Conservation (phyloP, 2,888 invertebrate species). For the Andrena marginata region DNA sequence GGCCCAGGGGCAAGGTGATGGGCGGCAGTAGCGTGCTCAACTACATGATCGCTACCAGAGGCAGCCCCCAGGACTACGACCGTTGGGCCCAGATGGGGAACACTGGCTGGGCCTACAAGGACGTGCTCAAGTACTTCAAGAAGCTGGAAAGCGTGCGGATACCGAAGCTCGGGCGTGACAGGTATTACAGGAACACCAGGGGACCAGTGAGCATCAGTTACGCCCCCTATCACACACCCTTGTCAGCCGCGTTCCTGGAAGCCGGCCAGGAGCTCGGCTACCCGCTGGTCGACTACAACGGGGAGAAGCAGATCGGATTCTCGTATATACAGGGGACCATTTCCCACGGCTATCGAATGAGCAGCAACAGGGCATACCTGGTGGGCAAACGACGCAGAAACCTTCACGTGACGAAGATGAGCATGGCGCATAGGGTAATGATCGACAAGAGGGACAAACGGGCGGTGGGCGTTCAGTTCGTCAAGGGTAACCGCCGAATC, state of each 20-base stretch:
- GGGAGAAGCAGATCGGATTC: conserved; percentile 88
- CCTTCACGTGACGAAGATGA: conserved; percentile 87
- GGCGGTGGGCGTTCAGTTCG: conserved; percentile 88
- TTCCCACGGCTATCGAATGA: conserved; percentile 89
- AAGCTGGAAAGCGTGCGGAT: conserved; percentile 91
- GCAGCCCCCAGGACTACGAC: conserved; percentile 91
- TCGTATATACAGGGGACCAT: conserved; percentile 88
- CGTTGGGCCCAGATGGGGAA: conserved; percentile 91
- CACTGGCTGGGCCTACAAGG: conserved; percentile 90
- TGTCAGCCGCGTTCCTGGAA: conserved; percentile 88
- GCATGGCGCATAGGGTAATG: conserved; percentile 87
- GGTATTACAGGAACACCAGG: conserved; percentile 86
- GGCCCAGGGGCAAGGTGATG: conserved; percentile 90
- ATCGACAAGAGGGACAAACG: conserved; percentile 86
- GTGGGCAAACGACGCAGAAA: conserved; percentile 88
- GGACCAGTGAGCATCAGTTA: conserved; percentile 88
- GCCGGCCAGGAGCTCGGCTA: conserved; percentile 88
- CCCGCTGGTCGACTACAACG: conserved; percentile 88
- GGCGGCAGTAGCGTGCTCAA: conserved; percentile 94
- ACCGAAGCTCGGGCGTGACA: conserved; percentile 78
- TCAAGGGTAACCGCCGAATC: conserved; percentile 86
- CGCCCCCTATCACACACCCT: conserved; percentile 86
- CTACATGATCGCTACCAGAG: conserved; percentile 93
- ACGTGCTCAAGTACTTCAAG: conserved; percentile 91
- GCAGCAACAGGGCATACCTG: conserved; percentile 89